These are phyloP conservation scores for Silurus aristotelis DNA, from an alignment of 2,797 vertebrate species.

Conservation along the genomic window DNA sequence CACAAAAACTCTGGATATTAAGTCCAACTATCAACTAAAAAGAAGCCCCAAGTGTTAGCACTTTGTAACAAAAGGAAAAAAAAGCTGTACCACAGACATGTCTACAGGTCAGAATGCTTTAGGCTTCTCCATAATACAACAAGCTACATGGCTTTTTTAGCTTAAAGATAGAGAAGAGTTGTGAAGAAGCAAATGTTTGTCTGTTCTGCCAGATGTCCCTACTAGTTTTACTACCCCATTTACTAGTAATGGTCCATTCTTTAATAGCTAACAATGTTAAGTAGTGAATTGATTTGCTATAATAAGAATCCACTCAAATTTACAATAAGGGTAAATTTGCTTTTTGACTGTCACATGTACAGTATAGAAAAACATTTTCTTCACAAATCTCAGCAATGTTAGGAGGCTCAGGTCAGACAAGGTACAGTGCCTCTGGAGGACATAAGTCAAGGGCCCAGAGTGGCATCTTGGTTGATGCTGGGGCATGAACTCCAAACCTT, in stretches of 20 bases:
- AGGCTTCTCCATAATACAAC: neutral
- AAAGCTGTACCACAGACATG: neutral
- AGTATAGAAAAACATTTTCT: no score
- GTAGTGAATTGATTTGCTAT: neutral
- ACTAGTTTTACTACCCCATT: neutral
- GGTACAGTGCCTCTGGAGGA: no score
- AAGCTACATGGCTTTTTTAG: neutral
- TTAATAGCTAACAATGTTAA: neutral
- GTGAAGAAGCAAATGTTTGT: neutral
- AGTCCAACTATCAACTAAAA: no score
- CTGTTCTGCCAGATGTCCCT: neutral
- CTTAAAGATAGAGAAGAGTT: neutral
- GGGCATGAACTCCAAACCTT: no score
- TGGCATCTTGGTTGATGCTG: no score
- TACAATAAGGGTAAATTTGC: no score
- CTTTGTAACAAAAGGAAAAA: neutral
- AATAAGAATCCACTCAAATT: neutral
- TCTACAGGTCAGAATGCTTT: neutral
- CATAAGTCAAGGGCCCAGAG: no score
- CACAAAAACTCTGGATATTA: no score
- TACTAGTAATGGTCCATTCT: neutral
- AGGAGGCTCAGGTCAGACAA: no score
- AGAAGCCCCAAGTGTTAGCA: neutral
- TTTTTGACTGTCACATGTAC: no score
- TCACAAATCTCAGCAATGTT: no score